phyloP scores from a whole-genome alignment of 2,888 invertebrate genomes.

The Drosophila maculinotata region DNA sequence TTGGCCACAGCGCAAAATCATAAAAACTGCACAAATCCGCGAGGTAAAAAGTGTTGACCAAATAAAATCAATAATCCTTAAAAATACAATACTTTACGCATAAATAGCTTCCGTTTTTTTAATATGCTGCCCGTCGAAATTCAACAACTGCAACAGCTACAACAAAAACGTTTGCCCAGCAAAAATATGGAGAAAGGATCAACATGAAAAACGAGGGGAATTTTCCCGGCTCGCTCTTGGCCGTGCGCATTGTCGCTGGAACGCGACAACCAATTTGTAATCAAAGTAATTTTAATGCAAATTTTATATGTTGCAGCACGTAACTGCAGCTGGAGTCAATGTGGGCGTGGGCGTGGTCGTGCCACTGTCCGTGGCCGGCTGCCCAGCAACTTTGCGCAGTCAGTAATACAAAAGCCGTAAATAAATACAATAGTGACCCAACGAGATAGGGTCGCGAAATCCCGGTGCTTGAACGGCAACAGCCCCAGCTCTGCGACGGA shows the following conservation, averaged over 20 bases:
- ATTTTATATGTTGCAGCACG: conserved; percentile 72
- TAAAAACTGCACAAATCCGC: conserved; percentile 30
- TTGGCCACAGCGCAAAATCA: conserved; percentile 5
- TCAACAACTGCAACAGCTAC: conserved; percentile 15
- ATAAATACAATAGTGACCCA: conserved; percentile 54
- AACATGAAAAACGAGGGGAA: conserved; percentile 36
- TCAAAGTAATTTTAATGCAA: conserved; percentile 82
- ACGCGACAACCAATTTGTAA: conserved; percentile 76
- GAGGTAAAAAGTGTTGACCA: conserved; percentile 47
- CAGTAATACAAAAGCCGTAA: conserved; percentile 60
- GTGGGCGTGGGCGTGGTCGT: conserved; percentile 24
- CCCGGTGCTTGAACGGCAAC: conserved; percentile 45
- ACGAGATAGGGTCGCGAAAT: conserved; percentile 43
- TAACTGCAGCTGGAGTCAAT: conserved; percentile 42
- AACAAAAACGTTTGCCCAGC: conserved; percentile 11
- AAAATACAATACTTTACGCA: conserved; percentile 77
- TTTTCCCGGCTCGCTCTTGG: conserved; percentile 40
- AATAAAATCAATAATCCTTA: conserved; percentile 78
- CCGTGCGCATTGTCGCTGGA: conserved; percentile 32
- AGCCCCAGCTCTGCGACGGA: conserved; percentile 3
- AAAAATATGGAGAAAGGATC: not conserved
- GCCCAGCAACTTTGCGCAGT: conserved; percentile 20
- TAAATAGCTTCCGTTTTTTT: conserved; percentile 63
- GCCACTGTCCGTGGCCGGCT: not conserved
- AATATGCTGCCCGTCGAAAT: conserved; percentile 37